phyloP scores from a whole-genome alignment of 2,888 invertebrate genomes.

The Heteromurus nitidus region DNA sequence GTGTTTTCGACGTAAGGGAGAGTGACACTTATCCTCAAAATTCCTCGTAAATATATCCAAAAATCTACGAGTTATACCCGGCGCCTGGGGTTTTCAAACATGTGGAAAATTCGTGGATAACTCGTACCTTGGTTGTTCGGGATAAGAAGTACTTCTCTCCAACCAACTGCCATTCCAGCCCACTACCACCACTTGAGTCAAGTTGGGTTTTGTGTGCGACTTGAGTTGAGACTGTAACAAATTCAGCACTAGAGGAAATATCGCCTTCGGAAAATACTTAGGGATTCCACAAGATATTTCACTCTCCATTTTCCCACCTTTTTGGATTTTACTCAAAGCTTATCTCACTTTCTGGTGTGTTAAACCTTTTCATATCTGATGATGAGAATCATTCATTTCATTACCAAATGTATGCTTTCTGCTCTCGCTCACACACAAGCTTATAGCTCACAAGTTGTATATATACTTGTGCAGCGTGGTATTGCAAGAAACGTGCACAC shows the following conservation, averaged over 20 bases:
- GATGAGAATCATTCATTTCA: constrained; percentile 50
- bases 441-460: no score
- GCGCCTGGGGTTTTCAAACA: no score
- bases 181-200: not conserved
- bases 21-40: no score
- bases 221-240: not conserved
- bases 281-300: constrained; percentile 23
- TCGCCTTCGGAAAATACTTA: constrained; percentile 48
- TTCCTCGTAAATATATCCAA: no score
- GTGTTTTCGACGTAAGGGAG: no score
- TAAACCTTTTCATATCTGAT: constrained; percentile 49
- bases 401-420: constrained; percentile 19
- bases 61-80: no score
- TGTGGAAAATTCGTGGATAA: no score
- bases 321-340: constrained; percentile 40
- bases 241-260: no score
- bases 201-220: not conserved
- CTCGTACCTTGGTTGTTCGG: not conserved
- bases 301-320: constrained; percentile 23
- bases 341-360: constrained; percentile 50
- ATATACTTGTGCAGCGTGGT: no score
- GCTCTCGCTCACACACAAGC: not conserved
- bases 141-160: not conserved
- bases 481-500: no score
- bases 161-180: no score